phyloP scores from a whole-genome alignment of 2,113 vertebrate genomes.

The Trichechus manatus region DNA sequence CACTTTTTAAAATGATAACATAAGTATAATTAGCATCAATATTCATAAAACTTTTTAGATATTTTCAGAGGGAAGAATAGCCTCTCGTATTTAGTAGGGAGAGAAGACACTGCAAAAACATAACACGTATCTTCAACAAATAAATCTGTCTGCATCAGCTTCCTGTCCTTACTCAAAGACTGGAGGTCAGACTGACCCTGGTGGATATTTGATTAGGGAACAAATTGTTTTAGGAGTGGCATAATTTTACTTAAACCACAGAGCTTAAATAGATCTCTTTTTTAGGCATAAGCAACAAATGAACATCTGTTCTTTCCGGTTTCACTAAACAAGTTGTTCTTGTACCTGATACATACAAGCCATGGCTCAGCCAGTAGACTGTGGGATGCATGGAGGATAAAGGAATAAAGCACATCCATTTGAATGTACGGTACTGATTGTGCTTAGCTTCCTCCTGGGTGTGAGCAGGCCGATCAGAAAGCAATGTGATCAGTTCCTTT shows the following conservation, averaged over 20 bases:
- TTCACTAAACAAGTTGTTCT: conserved; percentile 70
- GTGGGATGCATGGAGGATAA: background rate
- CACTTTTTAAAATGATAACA: conserved; percentile 64
- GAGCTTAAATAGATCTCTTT: conserved; percentile 48
- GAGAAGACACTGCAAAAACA: background rate
- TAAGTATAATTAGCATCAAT: background rate
- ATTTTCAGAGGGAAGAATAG: background rate
- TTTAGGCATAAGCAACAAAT: conserved; percentile 60
- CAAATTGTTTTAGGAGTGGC: conserved; percentile 26
- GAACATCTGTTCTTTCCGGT: conserved; percentile 74
- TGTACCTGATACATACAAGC: conserved; percentile 65
- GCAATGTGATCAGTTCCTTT: background rate
- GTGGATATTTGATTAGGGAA: conserved; percentile 14
- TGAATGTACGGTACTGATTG: background rate
- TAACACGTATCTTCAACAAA: background rate
- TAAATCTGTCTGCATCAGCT: background rate
- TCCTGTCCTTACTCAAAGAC: background rate
- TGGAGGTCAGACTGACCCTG: conserved; percentile 58
- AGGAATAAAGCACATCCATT: background rate
- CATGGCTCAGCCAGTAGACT: background rate
- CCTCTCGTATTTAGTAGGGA: background rate
- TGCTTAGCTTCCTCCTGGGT: background rate
- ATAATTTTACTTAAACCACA: conserved; percentile 61
- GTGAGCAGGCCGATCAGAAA: background rate
- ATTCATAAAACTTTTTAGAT: background rate